phyloP scores from a whole-genome alignment of 1,140 invertebrate genomes.

The Pygmarrhopalites habei region DNA sequence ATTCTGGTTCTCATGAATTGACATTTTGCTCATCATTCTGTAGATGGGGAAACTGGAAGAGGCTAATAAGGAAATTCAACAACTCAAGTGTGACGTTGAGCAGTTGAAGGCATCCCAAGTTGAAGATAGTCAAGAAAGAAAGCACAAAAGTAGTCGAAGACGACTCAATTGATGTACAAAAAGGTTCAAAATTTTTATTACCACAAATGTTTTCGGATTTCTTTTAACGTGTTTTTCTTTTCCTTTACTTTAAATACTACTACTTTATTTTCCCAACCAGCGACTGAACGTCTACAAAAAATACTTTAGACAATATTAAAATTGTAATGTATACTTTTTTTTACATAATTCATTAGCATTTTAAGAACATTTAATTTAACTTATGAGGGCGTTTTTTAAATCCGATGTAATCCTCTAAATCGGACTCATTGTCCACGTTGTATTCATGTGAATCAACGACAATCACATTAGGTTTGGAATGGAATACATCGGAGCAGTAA shows the following conservation, averaged over 20 bases:
- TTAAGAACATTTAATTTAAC: neutral
- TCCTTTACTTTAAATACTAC: too few species aligned
- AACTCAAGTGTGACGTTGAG: neutral
- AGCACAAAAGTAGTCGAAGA: too few species aligned
- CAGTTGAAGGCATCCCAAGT: neutral
- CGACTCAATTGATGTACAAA: too few species aligned
- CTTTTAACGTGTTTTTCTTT: too few species aligned
- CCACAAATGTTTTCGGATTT: too few species aligned
- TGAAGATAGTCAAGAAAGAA: too few species aligned
- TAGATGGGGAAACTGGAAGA: too few species aligned
- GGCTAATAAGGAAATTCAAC: neutral
- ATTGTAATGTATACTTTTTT: neutral
- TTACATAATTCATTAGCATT: neutral
- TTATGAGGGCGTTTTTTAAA: neutral
- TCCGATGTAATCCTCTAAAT: neutral
- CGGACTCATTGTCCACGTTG: neutral
- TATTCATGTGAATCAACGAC: constrained; percentile 22
- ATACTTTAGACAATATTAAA: neutral
- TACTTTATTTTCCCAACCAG: too few species aligned
- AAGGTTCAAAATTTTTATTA: too few species aligned
- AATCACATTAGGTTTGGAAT: constrained; percentile 14
- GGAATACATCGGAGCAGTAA: neutral
- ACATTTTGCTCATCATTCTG: too few species aligned
- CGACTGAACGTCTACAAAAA: constrained; percentile 3
- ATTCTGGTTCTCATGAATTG: too few species aligned